Evolutionary conservation across 2,113 vertebrate species (phyloP).

Genomic region (Laterallus jamaicensis): DNA sequence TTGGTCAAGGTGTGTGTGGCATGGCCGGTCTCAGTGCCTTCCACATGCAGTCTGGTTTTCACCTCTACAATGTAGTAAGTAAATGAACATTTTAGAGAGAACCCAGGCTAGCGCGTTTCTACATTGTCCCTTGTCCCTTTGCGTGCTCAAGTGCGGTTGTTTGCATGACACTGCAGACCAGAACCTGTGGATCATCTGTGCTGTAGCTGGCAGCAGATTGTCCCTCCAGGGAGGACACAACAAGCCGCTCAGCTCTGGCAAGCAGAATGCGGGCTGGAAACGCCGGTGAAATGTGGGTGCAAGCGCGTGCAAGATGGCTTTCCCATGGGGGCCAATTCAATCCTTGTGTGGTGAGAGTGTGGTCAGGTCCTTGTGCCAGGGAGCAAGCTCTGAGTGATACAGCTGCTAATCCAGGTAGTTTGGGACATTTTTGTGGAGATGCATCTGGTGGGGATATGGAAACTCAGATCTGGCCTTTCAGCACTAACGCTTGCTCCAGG

Average conservation of each 20-base stretch:
- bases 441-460: neutral
- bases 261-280: neutral
- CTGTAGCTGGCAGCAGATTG: neutral
- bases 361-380: neutral
- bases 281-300: neutral
- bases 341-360: neutral
- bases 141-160: accelerated
- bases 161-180: accelerated
- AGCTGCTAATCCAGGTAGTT: neutral
- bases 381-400: neutral
- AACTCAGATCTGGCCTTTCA: neutral
- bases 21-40: neutral
- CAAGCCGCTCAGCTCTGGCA: neutral
- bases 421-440: neutral
- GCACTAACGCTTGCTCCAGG: neutral
- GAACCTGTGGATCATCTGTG: neutral
- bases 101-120: neutral
- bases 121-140: neutral
- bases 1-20: neutral
- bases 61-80: neutral
- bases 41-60: neutral
- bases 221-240: neutral
- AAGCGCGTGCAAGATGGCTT: neutral
- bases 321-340: accelerated
- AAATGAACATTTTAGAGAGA: neutral